These are phyloP conservation scores for Crotalus viridis DNA, from an alignment of 2,113 vertebrate species.

Conservation along the genomic window DNA sequence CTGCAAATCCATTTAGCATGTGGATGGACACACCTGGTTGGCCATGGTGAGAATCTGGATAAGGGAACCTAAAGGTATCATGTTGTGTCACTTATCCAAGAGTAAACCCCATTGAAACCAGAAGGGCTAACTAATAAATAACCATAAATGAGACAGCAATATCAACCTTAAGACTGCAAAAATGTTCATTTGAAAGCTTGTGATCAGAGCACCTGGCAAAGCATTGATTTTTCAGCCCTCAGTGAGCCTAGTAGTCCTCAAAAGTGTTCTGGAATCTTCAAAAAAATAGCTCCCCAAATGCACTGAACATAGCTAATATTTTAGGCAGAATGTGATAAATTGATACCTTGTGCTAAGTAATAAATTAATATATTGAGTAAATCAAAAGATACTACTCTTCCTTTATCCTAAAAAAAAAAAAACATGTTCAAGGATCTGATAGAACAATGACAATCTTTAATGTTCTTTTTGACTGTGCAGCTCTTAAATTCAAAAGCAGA, in stretches of 20 bases:
- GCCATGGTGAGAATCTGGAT: not conserved
- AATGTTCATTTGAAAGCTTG: not conserved
- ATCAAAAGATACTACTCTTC: not conserved
- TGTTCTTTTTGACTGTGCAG: not conserved
- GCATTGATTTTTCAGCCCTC: conserved; percentile 32
- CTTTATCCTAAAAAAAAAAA: not conserved
- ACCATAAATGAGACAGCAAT: not conserved
- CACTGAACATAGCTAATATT: not conserved
- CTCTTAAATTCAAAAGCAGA: not conserved
- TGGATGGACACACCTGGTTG: not conserved
- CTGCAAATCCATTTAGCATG: not conserved
- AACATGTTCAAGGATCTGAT: not conserved
- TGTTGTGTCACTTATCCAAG: not conserved
- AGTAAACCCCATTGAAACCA: not conserved
- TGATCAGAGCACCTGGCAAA: not conserved
- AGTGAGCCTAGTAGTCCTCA: not conserved
- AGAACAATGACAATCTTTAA: not conserved
- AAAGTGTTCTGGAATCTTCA: not conserved
- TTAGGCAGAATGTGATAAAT: not conserved
- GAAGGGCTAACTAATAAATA: not conserved
- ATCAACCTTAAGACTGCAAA: not conserved
- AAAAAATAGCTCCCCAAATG: not conserved
- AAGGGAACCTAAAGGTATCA: not conserved
- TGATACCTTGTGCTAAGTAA: not conserved
- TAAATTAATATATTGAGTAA: not conserved